Evolutionary conservation across 2,113 vertebrate genomes (phyloP), one percentile per base, ranked within the genome.

Genomic region (Mirza zaza): DNA sequence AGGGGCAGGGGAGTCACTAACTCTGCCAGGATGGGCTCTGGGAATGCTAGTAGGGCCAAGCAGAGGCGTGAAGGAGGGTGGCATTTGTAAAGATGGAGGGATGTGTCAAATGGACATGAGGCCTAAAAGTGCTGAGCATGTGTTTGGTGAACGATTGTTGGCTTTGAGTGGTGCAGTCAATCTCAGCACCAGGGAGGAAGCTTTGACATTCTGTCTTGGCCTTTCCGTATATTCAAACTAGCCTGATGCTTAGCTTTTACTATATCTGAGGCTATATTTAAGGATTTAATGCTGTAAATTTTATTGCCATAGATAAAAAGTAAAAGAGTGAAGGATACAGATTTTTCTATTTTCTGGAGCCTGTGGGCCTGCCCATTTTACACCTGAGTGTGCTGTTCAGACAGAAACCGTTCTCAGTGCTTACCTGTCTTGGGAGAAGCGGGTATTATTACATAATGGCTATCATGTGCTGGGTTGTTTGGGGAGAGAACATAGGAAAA

Each of bases 161-260:
- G 63, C 76, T 18, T 59, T 25, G 32, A 68, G 13, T 13, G 21
- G 36, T 12, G 0, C 20, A 13, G 6, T 76, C 67, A 4, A 1
- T 50, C 45, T 63, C 2, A 1, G 67, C 67, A 29, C 32, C 8
- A 18, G 50, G 21, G 36, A 68, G 20, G 34, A 27, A 70, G 14
- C 34, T 85, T 75, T 29, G 61, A 73, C 34, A 4, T 32, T 5
- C 14, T 27, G 1, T 34, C 39, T 90, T 83, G 61, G 15, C n/a
- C 71, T 93, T 91, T 17, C 36, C 8, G 0, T 80, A 17, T 42
- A 39, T 84, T 83, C 27, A 80, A 8, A 84, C 20, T 42, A 55
- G 59, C 12, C 70, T 55, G 70, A 70, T 57, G 29, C 70, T 93
- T 84, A 80, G n/a, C 86, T 94, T 94, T 90, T 87, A 94, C 55